Conservation (phyloP, 2,888 invertebrate species). For the Azorinus chamasolen region DNA sequence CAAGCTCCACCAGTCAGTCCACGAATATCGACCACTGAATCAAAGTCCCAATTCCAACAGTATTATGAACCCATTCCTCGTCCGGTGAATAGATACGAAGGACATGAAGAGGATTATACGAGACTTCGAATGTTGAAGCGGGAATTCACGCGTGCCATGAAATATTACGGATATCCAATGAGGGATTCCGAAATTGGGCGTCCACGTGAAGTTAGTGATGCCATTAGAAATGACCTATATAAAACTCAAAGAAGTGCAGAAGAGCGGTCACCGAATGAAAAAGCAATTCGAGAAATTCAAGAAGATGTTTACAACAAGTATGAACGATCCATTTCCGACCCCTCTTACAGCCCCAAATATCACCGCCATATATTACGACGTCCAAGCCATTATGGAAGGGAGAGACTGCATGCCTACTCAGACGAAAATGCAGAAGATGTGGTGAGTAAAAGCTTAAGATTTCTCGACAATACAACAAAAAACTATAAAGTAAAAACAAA, state of each 20-base stretch:
- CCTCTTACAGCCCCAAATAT: conserved; percentile 42
- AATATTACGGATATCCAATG: conserved; percentile 31
- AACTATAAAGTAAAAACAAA: too few species aligned
- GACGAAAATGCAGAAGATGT: not conserved
- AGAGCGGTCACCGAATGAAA: conserved; percentile 68
- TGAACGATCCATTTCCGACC: conserved; percentile 63
- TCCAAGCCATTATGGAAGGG: conserved; percentile 30
- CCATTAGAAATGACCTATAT: conserved; percentile 12
- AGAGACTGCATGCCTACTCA: conserved; percentile 1
- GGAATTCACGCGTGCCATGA: conserved; percentile 46
- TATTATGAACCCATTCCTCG: not conserved
- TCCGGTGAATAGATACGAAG: not conserved
- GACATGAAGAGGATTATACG: conserved; percentile 11
- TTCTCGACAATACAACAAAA: too few species aligned
- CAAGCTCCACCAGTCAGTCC: conserved; percentile 61
- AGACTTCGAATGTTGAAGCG: conserved; percentile 36
- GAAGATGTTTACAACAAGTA: conserved; percentile 50
- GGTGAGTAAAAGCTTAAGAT: not conserved
- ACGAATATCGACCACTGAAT: conserved; percentile 37
- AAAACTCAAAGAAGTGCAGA: conserved; percentile 57
- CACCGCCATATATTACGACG: conserved; percentile 11
- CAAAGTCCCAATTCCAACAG: conserved; percentile 14
- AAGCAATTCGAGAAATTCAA: conserved; percentile 55
- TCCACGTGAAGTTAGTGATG: conserved; percentile 5
- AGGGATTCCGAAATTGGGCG: not conserved